phyloP scores from a whole-genome alignment of 2,113 vertebrate species.

The Pavo muticus region DNA sequence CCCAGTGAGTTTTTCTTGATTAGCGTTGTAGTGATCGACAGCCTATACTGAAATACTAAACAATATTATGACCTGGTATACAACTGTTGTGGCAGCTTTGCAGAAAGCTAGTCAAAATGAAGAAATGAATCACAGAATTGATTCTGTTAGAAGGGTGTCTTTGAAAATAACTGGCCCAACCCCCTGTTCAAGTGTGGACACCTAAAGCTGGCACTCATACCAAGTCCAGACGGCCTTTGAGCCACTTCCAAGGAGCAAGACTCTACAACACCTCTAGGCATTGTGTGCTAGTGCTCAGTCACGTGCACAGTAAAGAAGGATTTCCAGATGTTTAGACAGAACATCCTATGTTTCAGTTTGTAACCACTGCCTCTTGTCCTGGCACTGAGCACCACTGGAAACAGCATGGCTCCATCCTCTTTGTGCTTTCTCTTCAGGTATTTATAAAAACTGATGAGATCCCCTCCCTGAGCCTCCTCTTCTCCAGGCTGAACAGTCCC shows the following conservation, averaged over 20 bases:
- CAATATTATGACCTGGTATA: neutral
- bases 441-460: neutral
- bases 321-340: neutral
- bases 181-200: neutral
- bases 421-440: neutral
- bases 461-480: neutral
- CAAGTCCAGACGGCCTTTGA: neutral
- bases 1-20: neutral
- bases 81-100: neutral
- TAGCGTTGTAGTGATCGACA: neutral
- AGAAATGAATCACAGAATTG: neutral
- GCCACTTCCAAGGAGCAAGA: neutral
- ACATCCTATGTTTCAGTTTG: neutral
- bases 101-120: conserved; percentile 23
- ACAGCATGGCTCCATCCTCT: neutral
- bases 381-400: neutral
- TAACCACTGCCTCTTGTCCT: neutral
- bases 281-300: neutral
- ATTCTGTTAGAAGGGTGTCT: neutral
- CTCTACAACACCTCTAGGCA: neutral
- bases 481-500: too few relatives aligned
- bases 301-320: neutral
- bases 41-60: neutral
- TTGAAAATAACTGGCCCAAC: neutral
- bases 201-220: neutral